phyloP scores from a whole-genome alignment of 2,888 invertebrate genomes.

The Lucinisca nassula region DNA sequence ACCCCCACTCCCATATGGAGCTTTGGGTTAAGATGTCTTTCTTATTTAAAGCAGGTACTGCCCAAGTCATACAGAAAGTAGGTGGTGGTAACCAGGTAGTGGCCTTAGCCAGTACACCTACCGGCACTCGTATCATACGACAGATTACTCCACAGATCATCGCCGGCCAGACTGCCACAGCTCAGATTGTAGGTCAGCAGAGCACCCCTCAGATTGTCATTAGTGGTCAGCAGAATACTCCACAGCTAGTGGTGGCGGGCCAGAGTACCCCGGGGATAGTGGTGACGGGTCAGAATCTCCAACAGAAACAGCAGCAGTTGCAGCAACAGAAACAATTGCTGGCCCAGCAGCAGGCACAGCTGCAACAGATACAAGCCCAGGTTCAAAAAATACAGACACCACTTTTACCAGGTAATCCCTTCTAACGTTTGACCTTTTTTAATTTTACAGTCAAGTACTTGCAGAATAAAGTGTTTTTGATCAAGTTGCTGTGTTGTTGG shows the following conservation, averaged over 20 bases:
- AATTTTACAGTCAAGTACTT: too few relatives aligned
- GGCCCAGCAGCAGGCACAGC: constrained; percentile 61
- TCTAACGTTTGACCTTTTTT: too few relatives aligned
- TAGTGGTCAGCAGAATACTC: neutral
- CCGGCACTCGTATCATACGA: constrained; percentile 58
- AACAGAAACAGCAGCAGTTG: constrained; percentile 57
- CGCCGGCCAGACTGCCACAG: neutral
- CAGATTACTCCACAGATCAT: constrained; percentile 58
- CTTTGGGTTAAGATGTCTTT: too few relatives aligned
- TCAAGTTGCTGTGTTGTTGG: too few relatives aligned
- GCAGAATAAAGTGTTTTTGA: too few relatives aligned
- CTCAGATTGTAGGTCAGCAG: constrained; percentile 47
- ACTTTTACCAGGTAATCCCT: too few relatives aligned
- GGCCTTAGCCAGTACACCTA: constrained; percentile 53
- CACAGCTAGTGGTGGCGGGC: neutral
- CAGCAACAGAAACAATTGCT: constrained; percentile 63
- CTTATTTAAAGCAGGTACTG: too few relatives aligned
- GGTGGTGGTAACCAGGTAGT: constrained; percentile 44
- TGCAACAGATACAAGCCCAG: constrained; percentile 86
- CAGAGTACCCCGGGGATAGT: constrained; percentile 49
- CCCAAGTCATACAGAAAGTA: constrained; percentile 68
- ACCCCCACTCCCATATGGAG: too few relatives aligned
- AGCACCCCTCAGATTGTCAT: neutral
- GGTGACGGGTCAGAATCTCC: constrained; percentile 23
- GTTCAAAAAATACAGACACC: too few relatives aligned